These are phyloP conservation scores for Dicrurus megarhynchus DNA, from an alignment of 2,113 vertebrate genomes.

Conservation along the genomic window DNA sequence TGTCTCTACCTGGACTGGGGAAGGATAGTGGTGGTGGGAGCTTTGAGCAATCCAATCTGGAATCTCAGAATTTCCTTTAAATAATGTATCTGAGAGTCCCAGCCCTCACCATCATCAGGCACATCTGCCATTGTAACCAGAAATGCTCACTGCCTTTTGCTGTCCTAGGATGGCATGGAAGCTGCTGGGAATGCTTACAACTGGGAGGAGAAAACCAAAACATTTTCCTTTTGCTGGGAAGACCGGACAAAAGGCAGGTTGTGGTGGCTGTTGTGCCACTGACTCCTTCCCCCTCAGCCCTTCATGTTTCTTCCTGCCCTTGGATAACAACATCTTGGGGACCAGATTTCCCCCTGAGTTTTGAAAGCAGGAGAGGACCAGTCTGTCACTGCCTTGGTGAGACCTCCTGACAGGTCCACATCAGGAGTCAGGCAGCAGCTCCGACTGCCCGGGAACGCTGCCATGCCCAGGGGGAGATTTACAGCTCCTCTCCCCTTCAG, in stretches of 20 bases:
- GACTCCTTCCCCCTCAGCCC: background rate
- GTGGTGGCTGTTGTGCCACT: rapidly evolving
- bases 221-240: background rate
- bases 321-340: background rate
- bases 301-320: background rate
- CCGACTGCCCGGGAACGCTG: rapidly evolving
- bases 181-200: background rate
- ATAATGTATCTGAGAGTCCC: background rate
- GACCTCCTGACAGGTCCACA: background rate
- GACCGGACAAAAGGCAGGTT: background rate
- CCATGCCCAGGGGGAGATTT: background rate
- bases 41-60: background rate
- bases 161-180: background rate
- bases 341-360: background rate
- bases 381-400: background rate
- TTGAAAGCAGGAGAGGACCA: background rate
- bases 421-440: background rate
- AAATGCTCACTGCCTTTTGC: background rate
- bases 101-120: background rate
- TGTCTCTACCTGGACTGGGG: background rate
- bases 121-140: background rate
- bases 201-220: background rate
- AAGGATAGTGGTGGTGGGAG: background rate
- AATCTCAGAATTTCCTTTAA: background rate
- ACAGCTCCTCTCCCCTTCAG: background rate